Conservation (phyloP, 2,113 vertebrate species). For the Pollachius pollachius region DNA sequence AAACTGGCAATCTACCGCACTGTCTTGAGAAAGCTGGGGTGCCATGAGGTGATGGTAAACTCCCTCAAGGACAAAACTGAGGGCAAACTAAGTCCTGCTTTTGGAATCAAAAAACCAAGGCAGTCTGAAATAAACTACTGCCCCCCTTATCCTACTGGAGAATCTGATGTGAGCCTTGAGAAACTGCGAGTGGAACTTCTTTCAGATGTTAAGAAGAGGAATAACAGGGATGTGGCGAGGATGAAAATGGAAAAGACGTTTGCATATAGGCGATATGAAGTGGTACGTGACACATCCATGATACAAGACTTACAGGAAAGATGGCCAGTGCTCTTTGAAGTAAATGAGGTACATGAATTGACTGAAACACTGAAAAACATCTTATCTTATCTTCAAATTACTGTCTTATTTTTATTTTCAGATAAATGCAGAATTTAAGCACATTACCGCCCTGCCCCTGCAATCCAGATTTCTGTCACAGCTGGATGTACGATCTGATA, state of each 20-base stretch:
- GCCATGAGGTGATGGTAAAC: constrained; percentile 28
- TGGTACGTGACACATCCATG: constrained; percentile 19
- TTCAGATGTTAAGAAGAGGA: constrained; percentile 35
- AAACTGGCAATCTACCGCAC: constrained; percentile 37
- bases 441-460: constrained; percentile 3
- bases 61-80: constrained; percentile 32
- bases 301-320: constrained; percentile 20
- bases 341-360: constrained; percentile 16
- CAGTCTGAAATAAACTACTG: constrained; percentile 30
- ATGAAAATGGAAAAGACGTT: constrained; percentile 38
- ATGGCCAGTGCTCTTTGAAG: too few species aligned
- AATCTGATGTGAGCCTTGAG: constrained; percentile 30
- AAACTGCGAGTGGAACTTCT: constrained; percentile 26
- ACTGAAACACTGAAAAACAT: neutral
- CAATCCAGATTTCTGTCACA: neutral
- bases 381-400: too few species aligned
- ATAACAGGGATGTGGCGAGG: constrained; percentile 20
- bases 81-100: constrained; percentile 23
- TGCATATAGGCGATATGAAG: constrained; percentile 28
- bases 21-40: constrained; percentile 36
- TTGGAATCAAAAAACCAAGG: constrained; percentile 26
- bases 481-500: too few species aligned
- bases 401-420: constrained; percentile 1
- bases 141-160: constrained; percentile 26
- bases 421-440: constrained; percentile 23